Conservation (phyloP, 1,140 invertebrate genomes). For the Papilio aristodemus region DNA sequence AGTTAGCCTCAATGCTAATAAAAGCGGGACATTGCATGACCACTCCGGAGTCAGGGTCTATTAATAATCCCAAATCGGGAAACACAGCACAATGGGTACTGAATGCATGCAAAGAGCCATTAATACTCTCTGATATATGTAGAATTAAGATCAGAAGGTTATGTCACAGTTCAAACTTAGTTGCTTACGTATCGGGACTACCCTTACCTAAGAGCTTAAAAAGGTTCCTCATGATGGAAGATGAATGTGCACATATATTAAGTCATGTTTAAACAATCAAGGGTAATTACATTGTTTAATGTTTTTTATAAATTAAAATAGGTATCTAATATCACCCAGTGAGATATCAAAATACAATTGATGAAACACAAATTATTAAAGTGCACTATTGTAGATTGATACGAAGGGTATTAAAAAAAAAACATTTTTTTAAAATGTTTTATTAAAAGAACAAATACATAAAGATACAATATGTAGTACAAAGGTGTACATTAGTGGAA, state of each 20-base stretch:
- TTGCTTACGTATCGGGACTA: constrained; percentile 52
- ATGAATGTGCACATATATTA: constrained; percentile 47
- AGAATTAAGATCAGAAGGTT: constrained; percentile 61
- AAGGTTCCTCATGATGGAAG: constrained; percentile 73
- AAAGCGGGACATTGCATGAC: constrained; percentile 69
- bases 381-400: constrained; percentile 8
- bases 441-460: constrained; percentile 53
- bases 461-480: constrained; percentile 54
- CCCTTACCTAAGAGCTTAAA: constrained; percentile 70
- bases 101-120: constrained; percentile 52
- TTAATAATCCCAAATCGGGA: constrained; percentile 39
- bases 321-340: too few relatives aligned
- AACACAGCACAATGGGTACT: constrained; percentile 54
- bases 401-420: constrained; percentile 35
- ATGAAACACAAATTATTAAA: neutral
- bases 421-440: constrained; percentile 36
- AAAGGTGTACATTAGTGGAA: constrained; percentile 62
- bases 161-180: constrained; percentile 50
- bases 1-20: constrained; percentile 64
- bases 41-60: constrained; percentile 37
- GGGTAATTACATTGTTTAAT: too few relatives aligned
- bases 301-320: too few relatives aligned
- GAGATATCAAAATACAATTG: neutral
- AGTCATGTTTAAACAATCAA: neutral
- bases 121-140: constrained; percentile 59